Evolutionary conservation across 2,797 vertebrate species (phyloP), one percentile per base, ranked within the genome.

Genomic region (Arnoldichthys spilopterus): DNA sequence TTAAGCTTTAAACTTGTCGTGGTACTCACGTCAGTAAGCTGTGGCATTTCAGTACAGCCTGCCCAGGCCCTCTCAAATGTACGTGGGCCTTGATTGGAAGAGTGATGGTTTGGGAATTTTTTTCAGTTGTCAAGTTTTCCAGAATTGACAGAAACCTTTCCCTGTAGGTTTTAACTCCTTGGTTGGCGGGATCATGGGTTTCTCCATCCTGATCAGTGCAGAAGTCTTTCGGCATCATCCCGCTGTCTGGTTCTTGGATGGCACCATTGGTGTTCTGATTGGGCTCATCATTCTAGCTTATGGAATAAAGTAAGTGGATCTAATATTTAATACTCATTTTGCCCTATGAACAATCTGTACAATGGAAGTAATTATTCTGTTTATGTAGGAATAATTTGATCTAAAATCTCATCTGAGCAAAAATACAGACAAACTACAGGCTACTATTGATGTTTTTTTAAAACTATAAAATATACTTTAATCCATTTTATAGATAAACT

Each of bases 111-210:
- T n/a, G n/a, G n/a, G n/a, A n/a, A n/a, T n/a, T n/a, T n/a, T n/a
- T n/a, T n/a, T n/a, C n/a, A n/a, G n/a, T n/a, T n/a, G n/a, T n/a
- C n/a, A n/a, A n/a, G n/a, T n/a, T n/a, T n/a, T n/a, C n/a, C n/a
- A n/a, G n/a, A n/a, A n/a, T n/a, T n/a, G n/a, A n/a, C n/a, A n/a
- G n/a, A n/a, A n/a, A n/a, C n/a, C n/a, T n/a, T n/a, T n/a, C n/a
- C n/a, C 79, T 88, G n/a, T 85, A 99, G 98, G 95, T 71, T 99
- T 99, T 88, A 99, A 99, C 92, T 99, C 98, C 79, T 87, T 99
- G 71, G 96, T 99, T 51, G 98, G 98, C 2, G 95, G 95, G 0
- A 86, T 98, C 83, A 97, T 99, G 96, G 98, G 97, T 69, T 99
- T 99, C 92, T 98, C 97, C 77, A 99, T 99, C 83, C 95, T 99